These are phyloP conservation scores for Microctonus hyperodae DNA, from an alignment of 2,888 invertebrate species.

Conservation along the genomic window DNA sequence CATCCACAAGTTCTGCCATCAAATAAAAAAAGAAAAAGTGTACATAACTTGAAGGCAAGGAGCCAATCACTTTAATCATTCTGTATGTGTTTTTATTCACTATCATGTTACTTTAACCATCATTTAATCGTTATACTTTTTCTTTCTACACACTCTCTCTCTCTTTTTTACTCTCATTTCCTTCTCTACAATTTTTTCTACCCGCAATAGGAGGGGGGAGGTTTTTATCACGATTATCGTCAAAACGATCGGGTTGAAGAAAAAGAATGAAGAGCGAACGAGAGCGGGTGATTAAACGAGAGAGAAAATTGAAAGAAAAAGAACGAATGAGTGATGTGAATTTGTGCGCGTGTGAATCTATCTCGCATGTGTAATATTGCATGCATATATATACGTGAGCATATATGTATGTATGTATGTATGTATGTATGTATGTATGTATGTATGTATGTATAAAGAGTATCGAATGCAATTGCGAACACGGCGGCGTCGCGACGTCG, in stretches of 20 bases:
- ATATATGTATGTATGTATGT: conserved; percentile 2
- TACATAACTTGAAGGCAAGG: not conserved
- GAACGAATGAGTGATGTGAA: conserved; percentile 1
- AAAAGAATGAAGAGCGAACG: not conserved
- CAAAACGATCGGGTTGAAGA: conserved; percentile 22
- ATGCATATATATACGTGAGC: no score
- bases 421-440: conserved; percentile 1
- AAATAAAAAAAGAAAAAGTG: not conserved
- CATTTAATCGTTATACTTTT: not conserved
- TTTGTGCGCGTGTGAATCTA: conserved; percentile 2
- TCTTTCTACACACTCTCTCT: not conserved
- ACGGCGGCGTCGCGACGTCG: conserved; percentile 34
- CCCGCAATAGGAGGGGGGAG: not conserved
- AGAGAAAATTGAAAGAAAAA: not conserved
- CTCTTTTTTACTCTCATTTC: not conserved
- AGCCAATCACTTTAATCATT: not conserved
- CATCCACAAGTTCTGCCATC: not conserved
- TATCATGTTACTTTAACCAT: not conserved
- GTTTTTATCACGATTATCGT: conserved; percentile 25
- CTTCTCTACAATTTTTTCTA: conserved; percentile 4
- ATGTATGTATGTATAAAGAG: conserved; percentile 17
- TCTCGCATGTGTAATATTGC: not conserved
- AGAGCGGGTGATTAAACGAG: not conserved
- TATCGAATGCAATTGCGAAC: conserved; percentile 23
- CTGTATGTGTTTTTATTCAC: conserved; percentile 1